Percentiles rank a stretch among this genome's conserved stretches.
These are phyloP conservation scores for Drosophila nr. fundita DNA, from an alignment of 2,888 invertebrate species.

Conservation along the genomic window DNA sequence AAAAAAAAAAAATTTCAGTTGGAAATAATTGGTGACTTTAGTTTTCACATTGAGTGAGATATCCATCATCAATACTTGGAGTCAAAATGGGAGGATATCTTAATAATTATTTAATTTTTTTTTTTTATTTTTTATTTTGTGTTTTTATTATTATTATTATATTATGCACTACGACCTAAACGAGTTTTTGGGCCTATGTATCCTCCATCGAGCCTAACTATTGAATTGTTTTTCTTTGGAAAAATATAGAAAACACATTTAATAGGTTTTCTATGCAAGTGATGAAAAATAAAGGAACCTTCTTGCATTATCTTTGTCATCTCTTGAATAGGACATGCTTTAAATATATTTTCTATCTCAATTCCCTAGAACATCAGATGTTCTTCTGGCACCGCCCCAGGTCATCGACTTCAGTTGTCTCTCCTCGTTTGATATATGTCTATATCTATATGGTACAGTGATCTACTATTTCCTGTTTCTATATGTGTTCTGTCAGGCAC, in stretches of 20 bases:
- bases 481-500: not conserved
- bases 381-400: not conserved
- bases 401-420: not conserved
- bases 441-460: not conserved
- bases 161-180: too few relatives aligned
- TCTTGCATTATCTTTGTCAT: not conserved
- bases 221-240: not conserved
- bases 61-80: not conserved
- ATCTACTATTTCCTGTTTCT: too few relatives aligned
- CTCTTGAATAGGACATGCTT: not conserved
- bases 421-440: not conserved
- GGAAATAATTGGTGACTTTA: not conserved
- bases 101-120: too few relatives aligned
- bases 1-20: not conserved
- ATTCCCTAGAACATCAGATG: not conserved
- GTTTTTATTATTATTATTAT: too few relatives aligned
- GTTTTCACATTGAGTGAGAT: not conserved
- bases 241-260: too few relatives aligned
- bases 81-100: too few relatives aligned
- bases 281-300: too few relatives aligned
- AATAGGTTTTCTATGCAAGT: too few relatives aligned
- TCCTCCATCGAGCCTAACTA: too few relatives aligned
- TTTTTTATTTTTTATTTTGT: too few relatives aligned
- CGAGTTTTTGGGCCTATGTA: too few relatives aligned
- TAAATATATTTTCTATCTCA: not conserved